Percentiles rank a stretch among this genome's conserved stretches.
These are phyloP conservation scores for Oceanodroma tethys DNA, from an alignment of 2,113 vertebrate genomes.

Conservation along the genomic window DNA sequence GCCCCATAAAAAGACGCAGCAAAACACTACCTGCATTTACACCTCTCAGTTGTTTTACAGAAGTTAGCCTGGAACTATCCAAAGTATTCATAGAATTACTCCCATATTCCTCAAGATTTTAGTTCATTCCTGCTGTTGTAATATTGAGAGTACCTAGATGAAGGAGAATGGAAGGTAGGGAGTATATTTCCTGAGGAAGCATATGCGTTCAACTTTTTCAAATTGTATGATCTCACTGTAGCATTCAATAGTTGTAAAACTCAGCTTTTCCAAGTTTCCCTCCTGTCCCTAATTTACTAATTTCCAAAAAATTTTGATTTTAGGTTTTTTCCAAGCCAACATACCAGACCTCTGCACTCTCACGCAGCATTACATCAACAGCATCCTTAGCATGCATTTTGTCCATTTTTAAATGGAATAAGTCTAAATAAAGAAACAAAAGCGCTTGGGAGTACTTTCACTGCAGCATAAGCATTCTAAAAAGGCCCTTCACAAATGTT, in stretches of 20 bases:
- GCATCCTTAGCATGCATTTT: background rate
- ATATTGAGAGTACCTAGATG: background rate
- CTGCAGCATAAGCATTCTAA: constrained; percentile 51
- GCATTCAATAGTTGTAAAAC: background rate
- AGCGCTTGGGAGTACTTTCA: constrained; percentile 40
- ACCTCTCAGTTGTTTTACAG: background rate
- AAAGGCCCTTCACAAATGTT: constrained; percentile 57
- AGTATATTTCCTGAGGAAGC: background rate
- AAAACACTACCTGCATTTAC: background rate
- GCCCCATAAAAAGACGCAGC: background rate
- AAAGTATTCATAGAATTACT: background rate
- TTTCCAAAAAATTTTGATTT: background rate
- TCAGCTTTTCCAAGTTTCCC: background rate
- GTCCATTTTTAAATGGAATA: constrained; percentile 42
- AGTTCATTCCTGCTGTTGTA: background rate
- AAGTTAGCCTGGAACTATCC: background rate
- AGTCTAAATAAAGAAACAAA: constrained; percentile 61
- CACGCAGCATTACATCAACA: background rate
- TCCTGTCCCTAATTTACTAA: background rate
- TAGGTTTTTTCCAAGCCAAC: background rate
- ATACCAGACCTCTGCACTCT: background rate
- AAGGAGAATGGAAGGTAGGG: background rate
- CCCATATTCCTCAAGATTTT: background rate
- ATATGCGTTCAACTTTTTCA: background rate
- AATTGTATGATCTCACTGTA: background rate